Evolutionary conservation across 2,113 vertebrate genomes (phyloP).

Genomic region (Formicarius rufipectus): DNA sequence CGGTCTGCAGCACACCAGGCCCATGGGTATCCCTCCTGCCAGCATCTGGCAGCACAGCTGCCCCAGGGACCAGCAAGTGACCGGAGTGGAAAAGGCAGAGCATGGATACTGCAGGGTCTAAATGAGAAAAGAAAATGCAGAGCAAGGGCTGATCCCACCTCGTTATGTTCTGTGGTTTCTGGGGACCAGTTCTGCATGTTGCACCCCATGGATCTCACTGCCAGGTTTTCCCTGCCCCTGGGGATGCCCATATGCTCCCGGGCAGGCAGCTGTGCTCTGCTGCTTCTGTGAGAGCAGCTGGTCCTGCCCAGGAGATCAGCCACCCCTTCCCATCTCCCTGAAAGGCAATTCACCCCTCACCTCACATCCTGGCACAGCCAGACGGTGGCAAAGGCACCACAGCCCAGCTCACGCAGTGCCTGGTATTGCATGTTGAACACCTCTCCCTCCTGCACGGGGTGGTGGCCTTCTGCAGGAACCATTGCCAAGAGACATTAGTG

Average conservation of each 20-base stretch:
- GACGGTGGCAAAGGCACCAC: constrained; percentile 83
- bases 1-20: accelerated
- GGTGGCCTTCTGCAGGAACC: constrained; percentile 75
- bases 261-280: not conserved
- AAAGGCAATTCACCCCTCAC: constrained; percentile 38
- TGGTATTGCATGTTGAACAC: constrained; percentile 79
- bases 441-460: constrained; percentile 72
- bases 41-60: not conserved
- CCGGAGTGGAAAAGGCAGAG: not conserved
- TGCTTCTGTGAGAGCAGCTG: not conserved
- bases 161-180: not conserved
- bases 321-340: not conserved
- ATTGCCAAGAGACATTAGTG: not conserved
- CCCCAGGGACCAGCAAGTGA: not conserved
- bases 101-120: not conserved
- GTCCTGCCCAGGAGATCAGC: not conserved
- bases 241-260: not conserved
- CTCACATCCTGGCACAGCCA: constrained; percentile 85
- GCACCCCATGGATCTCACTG: not conserved
- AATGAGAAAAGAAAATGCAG: not conserved
- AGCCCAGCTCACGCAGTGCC: constrained; percentile 78
- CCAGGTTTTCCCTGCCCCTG: not conserved
- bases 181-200: not conserved
- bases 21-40: not conserved
- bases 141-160: not conserved